Evolutionary conservation across 2,113 vertebrate genomes (phyloP).

Genomic region (Hippocampus barbouri): DNA sequence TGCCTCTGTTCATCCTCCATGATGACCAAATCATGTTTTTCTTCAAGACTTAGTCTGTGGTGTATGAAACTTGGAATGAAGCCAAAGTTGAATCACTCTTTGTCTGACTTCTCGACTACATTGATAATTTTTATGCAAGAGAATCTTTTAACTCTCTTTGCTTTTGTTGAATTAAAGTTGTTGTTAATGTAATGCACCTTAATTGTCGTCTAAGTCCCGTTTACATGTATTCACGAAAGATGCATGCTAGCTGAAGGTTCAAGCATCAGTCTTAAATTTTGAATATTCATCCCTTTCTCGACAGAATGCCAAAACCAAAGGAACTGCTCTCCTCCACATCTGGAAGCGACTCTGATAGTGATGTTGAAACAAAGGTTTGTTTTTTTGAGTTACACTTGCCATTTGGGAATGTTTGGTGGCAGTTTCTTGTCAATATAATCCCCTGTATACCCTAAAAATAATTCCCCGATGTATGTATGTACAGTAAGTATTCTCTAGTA

Average conservation of each 20-base stretch:
- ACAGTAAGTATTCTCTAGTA: not conserved
- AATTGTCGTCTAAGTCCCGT: no score
- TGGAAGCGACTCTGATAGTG: constrained; percentile 92
- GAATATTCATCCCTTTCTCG: constrained; percentile 11
- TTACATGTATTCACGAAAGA: no score
- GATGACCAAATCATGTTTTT: no score
- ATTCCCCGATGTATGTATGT: not conserved
- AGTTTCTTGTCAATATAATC: not conserved
- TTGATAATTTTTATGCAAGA: no score
- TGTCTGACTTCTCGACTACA: not conserved
- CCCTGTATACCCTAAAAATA: no score
- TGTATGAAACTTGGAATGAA: no score
- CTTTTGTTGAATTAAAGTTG: no score
- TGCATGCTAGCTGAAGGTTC: not conserved
- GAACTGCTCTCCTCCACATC: constrained; percentile 92
- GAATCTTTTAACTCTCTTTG: no score
- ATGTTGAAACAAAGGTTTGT: constrained; percentile 91
- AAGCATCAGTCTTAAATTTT: not conserved
- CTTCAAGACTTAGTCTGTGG: no score
- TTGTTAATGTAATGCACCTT: no score
- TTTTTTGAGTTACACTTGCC: not conserved
- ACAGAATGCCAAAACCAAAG: constrained; percentile 97
- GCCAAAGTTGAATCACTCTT: not conserved
- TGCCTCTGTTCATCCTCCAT: no score
- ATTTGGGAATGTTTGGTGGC: not conserved